Evolutionary conservation across 1,140 invertebrate species (phyloP).

Genomic region (Drosophila ironensis): DNA sequence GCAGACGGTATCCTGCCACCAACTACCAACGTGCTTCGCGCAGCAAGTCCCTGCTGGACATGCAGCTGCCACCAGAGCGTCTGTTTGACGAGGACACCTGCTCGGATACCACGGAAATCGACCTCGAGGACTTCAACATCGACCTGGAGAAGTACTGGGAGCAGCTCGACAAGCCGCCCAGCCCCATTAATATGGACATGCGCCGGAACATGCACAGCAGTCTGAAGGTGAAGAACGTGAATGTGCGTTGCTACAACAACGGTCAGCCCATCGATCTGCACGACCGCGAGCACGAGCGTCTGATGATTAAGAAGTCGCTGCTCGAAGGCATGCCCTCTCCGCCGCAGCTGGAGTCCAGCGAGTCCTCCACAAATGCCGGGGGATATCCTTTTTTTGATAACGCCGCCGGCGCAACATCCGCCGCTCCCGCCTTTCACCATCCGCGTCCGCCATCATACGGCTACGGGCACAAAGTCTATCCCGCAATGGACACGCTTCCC

Average conservation of each 20-base stretch:
- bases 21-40: conserved; percentile 62
- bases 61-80: conserved; percentile 67
- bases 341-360: conserved; percentile 67
- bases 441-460: conserved; percentile 4
- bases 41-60: conserved; percentile 78
- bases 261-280: conserved; percentile 79
- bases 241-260: conserved; percentile 79
- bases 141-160: conserved; percentile 82
- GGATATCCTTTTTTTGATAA: conserved; percentile 79
- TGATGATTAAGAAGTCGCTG: conserved; percentile 79
- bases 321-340: conserved; percentile 80
- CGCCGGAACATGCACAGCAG: conserved; percentile 80
- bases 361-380: conserved; percentile 45
- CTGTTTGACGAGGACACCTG: conserved; percentile 79
- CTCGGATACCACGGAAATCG: conserved; percentile 80
- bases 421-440: conserved; percentile 18
- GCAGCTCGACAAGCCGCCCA: conserved; percentile 79
- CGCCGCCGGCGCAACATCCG: conserved; percentile 36
- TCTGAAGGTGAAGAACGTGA: conserved; percentile 79
- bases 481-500: conserved; percentile 67
- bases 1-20: conserved; percentile 12
- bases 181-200: conserved; percentile 81
- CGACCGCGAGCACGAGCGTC: conserved; percentile 78
- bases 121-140: conserved; percentile 81
- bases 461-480: conserved; percentile 77